Percentiles rank a stretch among this genome's conserved stretches.
These are phyloP conservation scores for Sipha maydis DNA, from an alignment of 2,888 invertebrate species.

Conservation along the genomic window DNA sequence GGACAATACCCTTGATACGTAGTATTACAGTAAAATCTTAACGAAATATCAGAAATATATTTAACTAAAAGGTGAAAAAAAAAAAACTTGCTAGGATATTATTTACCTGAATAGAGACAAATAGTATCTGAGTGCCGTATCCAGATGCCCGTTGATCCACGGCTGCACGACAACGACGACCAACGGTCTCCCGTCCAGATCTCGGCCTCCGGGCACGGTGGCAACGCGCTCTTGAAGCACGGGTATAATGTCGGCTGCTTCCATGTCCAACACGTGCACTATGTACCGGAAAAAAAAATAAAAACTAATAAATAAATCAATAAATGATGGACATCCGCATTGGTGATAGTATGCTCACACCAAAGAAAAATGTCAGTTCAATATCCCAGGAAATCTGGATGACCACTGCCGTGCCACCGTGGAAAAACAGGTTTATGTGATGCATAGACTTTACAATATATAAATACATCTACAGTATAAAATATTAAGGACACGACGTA, in stretches of 20 bases:
- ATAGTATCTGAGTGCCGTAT: slow-evolving; percentile 70
- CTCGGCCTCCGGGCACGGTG: slow-evolving; percentile 75
- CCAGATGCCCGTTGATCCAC: slow-evolving; percentile 69
- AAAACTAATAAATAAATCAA: background rate
- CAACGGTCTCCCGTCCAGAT: slow-evolving; percentile 74
- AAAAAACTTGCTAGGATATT: too few relatives aligned
- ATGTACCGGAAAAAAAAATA: background rate
- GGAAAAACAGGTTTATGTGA: background rate
- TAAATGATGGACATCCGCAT: background rate
- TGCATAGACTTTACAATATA: background rate
- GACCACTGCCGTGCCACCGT: background rate
- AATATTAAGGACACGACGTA: background rate
- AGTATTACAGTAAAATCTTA: too few relatives aligned
- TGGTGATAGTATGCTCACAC: background rate
- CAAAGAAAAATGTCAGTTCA: background rate
- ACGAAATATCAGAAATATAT: too few relatives aligned
- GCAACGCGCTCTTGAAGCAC: slow-evolving; percentile 73
- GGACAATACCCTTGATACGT: too few relatives aligned
- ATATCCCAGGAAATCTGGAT: background rate
- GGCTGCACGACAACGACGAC: slow-evolving; percentile 73
- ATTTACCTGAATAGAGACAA: slow-evolving; percentile 71
- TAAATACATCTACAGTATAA: background rate
- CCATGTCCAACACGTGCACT: slow-evolving; percentile 65
- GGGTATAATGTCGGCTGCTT: slow-evolving; percentile 73
- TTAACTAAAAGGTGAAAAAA: too few relatives aligned